A percentile compares a stretch with the other conserved stretches of the same genome.
phyloP scores from a whole-genome alignment of 2,797 vertebrate species.

The Coccyzus lansbergi region DNA sequence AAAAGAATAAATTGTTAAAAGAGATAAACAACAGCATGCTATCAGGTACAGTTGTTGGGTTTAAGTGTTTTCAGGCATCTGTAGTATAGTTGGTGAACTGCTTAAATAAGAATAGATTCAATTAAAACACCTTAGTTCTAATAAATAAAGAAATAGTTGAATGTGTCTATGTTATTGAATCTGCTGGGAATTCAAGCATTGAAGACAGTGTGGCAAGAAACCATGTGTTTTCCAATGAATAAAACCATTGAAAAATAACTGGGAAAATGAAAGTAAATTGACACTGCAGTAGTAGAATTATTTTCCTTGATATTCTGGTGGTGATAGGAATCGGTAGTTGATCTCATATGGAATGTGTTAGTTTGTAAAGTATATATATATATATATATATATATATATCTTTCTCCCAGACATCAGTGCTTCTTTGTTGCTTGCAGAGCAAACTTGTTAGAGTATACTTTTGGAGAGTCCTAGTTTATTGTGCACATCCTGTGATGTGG shows the following conservation, averaged over 20 bases:
- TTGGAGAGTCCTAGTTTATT: background rate
- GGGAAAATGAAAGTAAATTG: background rate
- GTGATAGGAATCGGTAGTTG: background rate
- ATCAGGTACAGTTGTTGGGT: background rate
- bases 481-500: background rate
- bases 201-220: background rate
- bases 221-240: background rate
- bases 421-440: background rate
- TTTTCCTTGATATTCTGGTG: background rate
- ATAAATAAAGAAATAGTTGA: background rate
- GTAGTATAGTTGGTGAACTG: background rate
- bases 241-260: background rate
- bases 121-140: background rate
- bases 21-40: background rate
- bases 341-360: background rate
- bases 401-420: background rate
- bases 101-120: background rate
- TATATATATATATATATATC: background rate
- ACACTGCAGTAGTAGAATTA: background rate
- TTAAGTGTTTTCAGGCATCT: background rate
- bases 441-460: background rate
- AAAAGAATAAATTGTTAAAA: conserved; percentile 14
- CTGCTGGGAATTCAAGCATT: background rate
- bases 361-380: background rate
- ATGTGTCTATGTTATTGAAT: background rate